phyloP scores from a whole-genome alignment of 2,888 invertebrate species.

The Tuberolachnus salignus region DNA sequence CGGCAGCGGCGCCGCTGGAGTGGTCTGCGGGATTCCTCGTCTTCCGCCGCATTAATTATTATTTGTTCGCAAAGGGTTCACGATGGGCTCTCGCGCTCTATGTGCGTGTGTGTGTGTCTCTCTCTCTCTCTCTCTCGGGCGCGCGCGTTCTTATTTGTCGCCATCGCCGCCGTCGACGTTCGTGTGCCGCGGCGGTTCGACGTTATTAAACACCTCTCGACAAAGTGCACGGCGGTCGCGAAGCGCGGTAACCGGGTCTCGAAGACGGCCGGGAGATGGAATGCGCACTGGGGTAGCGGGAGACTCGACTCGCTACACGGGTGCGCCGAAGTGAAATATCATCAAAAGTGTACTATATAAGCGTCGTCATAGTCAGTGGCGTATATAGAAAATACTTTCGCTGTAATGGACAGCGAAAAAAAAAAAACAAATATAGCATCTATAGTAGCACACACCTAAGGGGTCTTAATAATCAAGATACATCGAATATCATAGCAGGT shows the following conservation, averaged over 20 bases:
- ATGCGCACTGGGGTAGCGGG: not conserved
- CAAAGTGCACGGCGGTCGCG: constrained; percentile 20
- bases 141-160: not conserved
- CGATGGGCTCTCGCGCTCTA: not conserved
- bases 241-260: not conserved
- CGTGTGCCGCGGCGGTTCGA: constrained; percentile 2
- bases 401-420: no score
- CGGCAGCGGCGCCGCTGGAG: constrained; percentile 14
- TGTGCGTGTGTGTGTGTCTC: no score
- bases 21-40: constrained; percentile 36
- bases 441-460: no score
- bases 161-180: not conserved
- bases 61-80: constrained; percentile 27
- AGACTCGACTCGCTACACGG: not conserved
- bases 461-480: no score
- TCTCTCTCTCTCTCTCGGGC: no score
- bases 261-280: not conserved
- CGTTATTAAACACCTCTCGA: constrained; percentile 47
- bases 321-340: not conserved
- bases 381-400: no score
- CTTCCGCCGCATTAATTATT: constrained; percentile 40
- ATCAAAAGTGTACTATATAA: no score
- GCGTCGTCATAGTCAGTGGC: no score
- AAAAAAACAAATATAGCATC: no score
- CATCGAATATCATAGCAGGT: no score